A percentile compares a stretch with the other conserved stretches of the same genome.
phyloP scores from a whole-genome alignment of 30 jellyfish, hydroid and myxozoan genomes.

The Cassiopea andromeda region DNA sequence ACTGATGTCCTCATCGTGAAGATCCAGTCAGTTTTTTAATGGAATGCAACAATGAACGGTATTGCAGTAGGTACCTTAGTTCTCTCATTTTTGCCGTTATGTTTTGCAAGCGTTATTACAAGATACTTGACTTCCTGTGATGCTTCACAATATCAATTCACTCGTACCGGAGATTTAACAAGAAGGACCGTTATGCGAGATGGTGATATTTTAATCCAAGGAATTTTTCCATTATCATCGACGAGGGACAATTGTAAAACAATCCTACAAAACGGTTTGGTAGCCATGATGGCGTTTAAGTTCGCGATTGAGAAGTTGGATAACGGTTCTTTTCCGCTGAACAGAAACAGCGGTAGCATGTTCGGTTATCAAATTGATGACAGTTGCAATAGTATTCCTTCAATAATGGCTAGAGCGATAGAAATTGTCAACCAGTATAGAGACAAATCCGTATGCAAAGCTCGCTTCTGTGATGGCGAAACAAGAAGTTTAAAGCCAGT shows the following conservation, averaged over 20 bases:
- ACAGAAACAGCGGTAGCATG: constrained; percentile 4
- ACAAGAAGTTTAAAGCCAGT: not conserved
- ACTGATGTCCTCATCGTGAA: no score
- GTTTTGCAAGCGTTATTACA: constrained; percentile 5
- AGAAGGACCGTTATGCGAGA: constrained; percentile 26
- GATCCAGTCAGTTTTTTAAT: no score
- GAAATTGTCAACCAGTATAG: constrained; percentile 82
- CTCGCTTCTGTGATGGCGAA: constrained; percentile 58
- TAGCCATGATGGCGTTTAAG: constrained; percentile 65
- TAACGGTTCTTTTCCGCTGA: not conserved
- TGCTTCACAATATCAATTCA: not conserved
- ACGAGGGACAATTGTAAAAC: constrained; percentile 41
- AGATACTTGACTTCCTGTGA: constrained; percentile 16
- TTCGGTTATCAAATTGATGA: constrained; percentile 88
- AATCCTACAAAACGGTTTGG: constrained; percentile 64
- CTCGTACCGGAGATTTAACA: constrained; percentile 5
- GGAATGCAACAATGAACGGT: not conserved
- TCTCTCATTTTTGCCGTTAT: not conserved
- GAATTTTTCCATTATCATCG: constrained; percentile 54
- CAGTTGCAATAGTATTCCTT: constrained; percentile 74
- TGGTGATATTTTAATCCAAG: constrained; percentile 85
- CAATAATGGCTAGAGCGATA: constrained; percentile 90
- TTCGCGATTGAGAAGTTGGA: constrained; percentile 71
- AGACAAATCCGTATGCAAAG: constrained; percentile 75
- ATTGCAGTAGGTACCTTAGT: not conserved